Conservation (phyloP, 1,140 invertebrate genomes). For the Ctenoplectra terminalis region DNA sequence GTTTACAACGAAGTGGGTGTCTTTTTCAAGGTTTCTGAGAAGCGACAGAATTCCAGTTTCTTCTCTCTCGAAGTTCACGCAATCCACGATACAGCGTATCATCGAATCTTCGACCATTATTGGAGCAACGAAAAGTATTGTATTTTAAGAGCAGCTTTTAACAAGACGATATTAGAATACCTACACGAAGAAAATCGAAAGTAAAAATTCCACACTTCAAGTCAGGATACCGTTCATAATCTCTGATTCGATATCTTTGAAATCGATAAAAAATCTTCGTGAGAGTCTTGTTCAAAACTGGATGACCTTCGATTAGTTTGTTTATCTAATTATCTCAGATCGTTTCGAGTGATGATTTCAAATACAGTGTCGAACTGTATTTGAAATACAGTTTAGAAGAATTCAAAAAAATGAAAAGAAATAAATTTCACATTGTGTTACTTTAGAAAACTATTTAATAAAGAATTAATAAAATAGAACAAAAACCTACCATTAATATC, state of each 20-base stretch:
- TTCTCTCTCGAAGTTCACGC: conserved; percentile 46
- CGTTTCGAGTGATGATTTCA: too few relatives aligned
- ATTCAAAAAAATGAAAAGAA: too few relatives aligned
- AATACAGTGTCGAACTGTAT: too few relatives aligned
- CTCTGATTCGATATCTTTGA: background rate
- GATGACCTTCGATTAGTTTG: too few relatives aligned
- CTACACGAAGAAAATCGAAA: background rate
- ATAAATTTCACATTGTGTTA: too few relatives aligned
- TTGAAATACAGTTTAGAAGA: too few relatives aligned
- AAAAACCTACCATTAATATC: too few relatives aligned
- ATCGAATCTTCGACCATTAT: conserved; percentile 28
- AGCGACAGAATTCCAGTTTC: conserved; percentile 48
- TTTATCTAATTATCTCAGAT: too few relatives aligned
- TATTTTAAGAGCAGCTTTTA: background rate
- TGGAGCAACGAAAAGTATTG: conserved; percentile 23
- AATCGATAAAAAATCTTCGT: too few relatives aligned
- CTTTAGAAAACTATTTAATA: too few relatives aligned
- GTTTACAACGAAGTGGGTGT: conserved; percentile 31
- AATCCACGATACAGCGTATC: conserved; percentile 35
- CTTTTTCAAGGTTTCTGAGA: conserved; percentile 47
- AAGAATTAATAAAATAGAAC: too few relatives aligned
- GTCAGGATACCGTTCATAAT: background rate
- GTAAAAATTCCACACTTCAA: background rate
- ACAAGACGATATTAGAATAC: background rate
- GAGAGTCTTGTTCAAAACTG: too few relatives aligned